Base-by-base conservation (phyloP, 2,888 invertebrate genomes). In the Sarcophaga caerulescens region DNA sequence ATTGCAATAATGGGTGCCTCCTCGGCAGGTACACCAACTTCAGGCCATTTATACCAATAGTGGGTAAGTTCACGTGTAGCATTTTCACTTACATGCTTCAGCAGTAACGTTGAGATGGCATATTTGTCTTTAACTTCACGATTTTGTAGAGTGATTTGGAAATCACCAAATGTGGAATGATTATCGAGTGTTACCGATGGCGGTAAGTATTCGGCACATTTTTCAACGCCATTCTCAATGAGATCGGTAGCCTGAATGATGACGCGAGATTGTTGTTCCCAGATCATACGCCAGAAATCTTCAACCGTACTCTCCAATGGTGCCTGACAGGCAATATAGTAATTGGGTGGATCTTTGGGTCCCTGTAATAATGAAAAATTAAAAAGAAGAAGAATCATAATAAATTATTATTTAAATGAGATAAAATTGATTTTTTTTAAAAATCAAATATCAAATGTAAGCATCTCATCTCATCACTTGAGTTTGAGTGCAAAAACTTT, bases 261-360 rank as follows among this genome's bases (percentile, higher is more conserved):
- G 62, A 98, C 96, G 89, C 97, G 95, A 17, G 96, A 95, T 93
- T 98, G 97, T 92, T 98, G 98, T 91, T 98, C 98, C 98, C 98
- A 98, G 74, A 98, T 95, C 98, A 99, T 98, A 65, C 97, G 95
- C 98, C 98, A 99, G 93, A 98, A 98, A 93, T 99, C 98, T 47
- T 94, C 94, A 1, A 97, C 96, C 0, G 98, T 98, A 88, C 95
- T 95, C 81, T 96, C 95, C 88, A 98, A 94, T 0, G 98, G 98
- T 12, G 97, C 98, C 93, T 99, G 98, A 89, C 97, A 97, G 21
- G 98, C 97, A 57, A 99, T 98, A 93, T 98, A 99, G 92, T 96
- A 97, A 90, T 96, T 96, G 45, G 95, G 95, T 23, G 96, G 95
- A 90, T 96, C 96, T 89, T 96, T 97, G 0, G 97, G 97, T 75